Conservation (phyloP, 2,113 vertebrate genomes). For the Australoheros scitulus region DNA sequence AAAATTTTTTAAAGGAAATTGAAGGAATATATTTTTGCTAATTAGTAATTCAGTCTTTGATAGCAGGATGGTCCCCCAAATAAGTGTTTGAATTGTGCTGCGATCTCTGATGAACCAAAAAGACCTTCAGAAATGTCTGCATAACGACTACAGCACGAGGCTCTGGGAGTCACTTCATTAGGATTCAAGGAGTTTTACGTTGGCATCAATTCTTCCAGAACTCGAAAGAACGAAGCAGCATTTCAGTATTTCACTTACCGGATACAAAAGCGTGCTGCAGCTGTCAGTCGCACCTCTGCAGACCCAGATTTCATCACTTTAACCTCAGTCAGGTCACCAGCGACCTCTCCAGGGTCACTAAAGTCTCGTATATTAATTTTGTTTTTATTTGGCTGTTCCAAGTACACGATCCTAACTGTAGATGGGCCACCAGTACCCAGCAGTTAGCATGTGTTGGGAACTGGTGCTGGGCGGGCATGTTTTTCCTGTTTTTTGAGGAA, state of each 20-base stretch:
- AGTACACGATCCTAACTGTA: too few relatives aligned
- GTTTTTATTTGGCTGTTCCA: background rate
- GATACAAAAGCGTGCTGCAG: background rate
- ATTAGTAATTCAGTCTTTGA: slow-evolving; percentile 1
- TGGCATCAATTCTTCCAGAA: background rate
- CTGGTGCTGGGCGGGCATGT: too few relatives aligned
- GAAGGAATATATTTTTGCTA: background rate
- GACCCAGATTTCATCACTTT: background rate
- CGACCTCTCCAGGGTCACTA: rapidly evolving
- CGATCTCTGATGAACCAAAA: slow-evolving; percentile 6
- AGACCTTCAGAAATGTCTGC: slow-evolving; percentile 28
- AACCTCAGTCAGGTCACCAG: background rate
- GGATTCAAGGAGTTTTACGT: slow-evolving; percentile 1
- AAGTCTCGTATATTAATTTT: background rate
- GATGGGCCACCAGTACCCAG: too few relatives aligned
- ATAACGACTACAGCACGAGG: background rate
- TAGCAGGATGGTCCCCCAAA: background rate
- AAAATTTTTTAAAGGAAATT: background rate
- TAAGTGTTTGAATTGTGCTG: slow-evolving; percentile 8
- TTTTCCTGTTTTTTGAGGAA: too few relatives aligned
- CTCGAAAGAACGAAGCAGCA: background rate
- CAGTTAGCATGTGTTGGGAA: too few relatives aligned
- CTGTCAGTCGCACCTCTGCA: rapidly evolving
- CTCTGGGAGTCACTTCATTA: background rate
- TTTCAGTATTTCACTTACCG: background rate